Evolutionary conservation across 2,113 vertebrate genomes (phyloP).

Genomic region (Motacilla tschutschensis): DNA sequence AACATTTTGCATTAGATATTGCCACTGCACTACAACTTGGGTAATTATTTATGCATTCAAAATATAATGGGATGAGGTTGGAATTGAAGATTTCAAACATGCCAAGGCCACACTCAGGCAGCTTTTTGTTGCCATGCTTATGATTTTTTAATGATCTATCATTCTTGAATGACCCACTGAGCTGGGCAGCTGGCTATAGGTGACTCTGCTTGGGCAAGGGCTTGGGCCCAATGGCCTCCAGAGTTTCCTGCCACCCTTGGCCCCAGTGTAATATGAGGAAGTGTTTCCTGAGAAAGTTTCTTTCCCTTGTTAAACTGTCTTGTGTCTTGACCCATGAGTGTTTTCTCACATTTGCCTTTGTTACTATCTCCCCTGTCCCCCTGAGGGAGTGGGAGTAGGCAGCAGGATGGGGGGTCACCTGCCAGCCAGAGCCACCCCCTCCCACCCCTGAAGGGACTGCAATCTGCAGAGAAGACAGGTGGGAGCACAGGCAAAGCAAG

Average conservation of each 20-base stretch:
- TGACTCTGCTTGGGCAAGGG: background rate
- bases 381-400: background rate
- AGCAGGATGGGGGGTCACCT: background rate
- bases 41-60: background rate
- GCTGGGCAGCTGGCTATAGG: background rate
- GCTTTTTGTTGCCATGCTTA: background rate
- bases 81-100: background rate
- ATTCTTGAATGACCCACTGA: background rate
- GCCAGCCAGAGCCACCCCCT: background rate
- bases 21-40: background rate
- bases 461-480: background rate
- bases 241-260: background rate
- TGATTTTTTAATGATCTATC: background rate
- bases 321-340: background rate
- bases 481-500: background rate
- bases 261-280: background rate
- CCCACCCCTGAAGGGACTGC: background rate
- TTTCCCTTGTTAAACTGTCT: background rate
- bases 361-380: background rate
- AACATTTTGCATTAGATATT: background rate
- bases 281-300: background rate
- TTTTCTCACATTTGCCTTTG: background rate
- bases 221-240: background rate
- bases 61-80: background rate
- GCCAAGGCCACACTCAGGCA: background rate